These are phyloP conservation scores for Catostylus mosaicus DNA, from an alignment of 30 jellyfish, hydroid and myxozoan genomes.

Conservation along the genomic window DNA sequence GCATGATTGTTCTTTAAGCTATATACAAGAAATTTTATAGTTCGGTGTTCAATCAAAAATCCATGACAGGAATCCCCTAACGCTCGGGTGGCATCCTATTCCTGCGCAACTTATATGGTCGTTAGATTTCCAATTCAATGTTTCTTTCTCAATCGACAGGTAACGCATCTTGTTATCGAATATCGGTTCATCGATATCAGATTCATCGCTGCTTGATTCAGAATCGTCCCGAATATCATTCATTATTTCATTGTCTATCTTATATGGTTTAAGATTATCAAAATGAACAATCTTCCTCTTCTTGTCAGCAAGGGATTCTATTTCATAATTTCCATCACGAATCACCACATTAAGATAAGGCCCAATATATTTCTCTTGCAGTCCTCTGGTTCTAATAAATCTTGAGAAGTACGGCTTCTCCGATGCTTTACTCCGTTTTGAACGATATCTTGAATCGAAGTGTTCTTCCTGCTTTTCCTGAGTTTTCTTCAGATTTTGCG, in stretches of 20 bases:
- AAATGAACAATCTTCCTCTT: conserved; percentile 8
- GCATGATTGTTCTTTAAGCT: not conserved
- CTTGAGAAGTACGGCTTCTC: not conserved
- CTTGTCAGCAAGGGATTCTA: not conserved
- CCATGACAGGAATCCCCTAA: conserved; percentile 2
- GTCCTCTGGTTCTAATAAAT: conserved; percentile 1
- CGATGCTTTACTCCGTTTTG: not conserved
- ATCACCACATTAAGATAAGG: not conserved
- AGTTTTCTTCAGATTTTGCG: conserved; percentile 4
- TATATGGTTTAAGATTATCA: not conserved
- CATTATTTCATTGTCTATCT: conserved; percentile 2
- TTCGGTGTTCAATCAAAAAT: not conserved
- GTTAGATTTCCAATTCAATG: not conserved
- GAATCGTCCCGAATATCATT: not conserved
- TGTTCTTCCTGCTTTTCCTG: conserved; percentile 15
- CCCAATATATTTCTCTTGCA: conserved; percentile 5
- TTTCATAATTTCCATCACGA: not conserved
- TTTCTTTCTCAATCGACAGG: not conserved
- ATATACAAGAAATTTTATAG: not conserved
- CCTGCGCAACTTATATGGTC: conserved; percentile 2
- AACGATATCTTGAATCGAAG: not conserved
- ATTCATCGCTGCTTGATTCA: not conserved
- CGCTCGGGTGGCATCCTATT: conserved; percentile 2
- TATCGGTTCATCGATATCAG: not conserved
- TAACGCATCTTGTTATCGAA: not conserved